A percentile compares a stretch with the other conserved stretches of the same genome.
phyloP scores from a whole-genome alignment of 1,140 invertebrate genomes.

The Aplysia californica region DNA sequence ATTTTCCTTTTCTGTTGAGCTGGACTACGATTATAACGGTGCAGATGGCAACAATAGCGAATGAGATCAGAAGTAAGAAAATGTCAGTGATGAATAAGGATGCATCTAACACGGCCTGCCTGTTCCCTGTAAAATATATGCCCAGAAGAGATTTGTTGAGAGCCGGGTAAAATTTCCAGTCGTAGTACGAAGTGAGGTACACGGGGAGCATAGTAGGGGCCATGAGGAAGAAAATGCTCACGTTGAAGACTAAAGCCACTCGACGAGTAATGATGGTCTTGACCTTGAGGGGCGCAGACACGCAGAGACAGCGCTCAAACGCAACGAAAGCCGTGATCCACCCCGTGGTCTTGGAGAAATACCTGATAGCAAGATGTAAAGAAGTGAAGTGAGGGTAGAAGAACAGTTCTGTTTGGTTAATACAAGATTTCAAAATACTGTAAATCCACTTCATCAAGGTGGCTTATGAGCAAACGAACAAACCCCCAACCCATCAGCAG shows the following conservation, averaged over 20 bases:
- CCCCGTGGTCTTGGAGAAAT: too few species aligned
- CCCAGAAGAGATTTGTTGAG: neutral
- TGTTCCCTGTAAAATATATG: neutral
- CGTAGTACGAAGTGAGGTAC: neutral
- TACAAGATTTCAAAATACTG: too few species aligned
- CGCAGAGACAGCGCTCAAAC: neutral
- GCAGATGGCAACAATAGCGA: neutral
- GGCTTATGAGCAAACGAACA: too few species aligned
- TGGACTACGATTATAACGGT: neutral
- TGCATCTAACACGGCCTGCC: neutral
- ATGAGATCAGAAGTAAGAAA: neutral
- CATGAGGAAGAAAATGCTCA: neutral
- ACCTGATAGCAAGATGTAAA: too few species aligned
- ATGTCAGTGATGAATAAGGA: neutral
- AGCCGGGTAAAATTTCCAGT: neutral
- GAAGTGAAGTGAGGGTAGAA: too few species aligned
- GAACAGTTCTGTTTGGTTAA: too few species aligned
- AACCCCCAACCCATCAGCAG: too few species aligned
- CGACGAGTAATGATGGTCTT: neutral
- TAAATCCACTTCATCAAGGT: too few species aligned
- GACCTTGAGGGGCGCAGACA: neutral
- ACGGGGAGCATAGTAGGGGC: neutral
- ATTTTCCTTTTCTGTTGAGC: neutral
- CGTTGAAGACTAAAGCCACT: neutral
- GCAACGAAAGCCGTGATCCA: slow-evolving; percentile 7